Conservation (phyloP, 1,140 invertebrate genomes). For the Diplogasteroides magnus region DNA sequence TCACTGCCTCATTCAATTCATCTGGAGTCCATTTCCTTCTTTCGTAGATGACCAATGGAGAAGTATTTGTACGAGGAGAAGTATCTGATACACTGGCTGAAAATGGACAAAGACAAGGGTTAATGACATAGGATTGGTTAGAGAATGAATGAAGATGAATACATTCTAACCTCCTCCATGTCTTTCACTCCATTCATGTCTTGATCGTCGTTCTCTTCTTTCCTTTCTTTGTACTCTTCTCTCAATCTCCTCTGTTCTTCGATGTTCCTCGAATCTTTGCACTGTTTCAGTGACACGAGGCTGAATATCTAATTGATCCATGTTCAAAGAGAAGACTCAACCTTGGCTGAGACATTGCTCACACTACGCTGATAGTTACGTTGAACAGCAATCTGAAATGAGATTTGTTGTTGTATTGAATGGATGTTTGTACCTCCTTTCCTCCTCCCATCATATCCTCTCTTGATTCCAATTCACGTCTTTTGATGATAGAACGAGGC, state of each 20-base stretch:
- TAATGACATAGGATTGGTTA: background rate
- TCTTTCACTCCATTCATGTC: constrained; percentile 1
- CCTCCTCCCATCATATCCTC: constrained; percentile 31
- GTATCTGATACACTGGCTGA: no score
- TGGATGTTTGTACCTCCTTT: background rate
- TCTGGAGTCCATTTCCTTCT: constrained; percentile 24
- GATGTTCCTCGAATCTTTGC: constrained; percentile 47
- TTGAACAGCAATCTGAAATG: constrained; percentile 19
- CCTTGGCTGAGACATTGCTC: constrained; percentile 17
- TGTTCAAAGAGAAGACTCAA: background rate
- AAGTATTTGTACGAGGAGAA: constrained; percentile 9
- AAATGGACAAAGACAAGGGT: constrained; percentile 12
- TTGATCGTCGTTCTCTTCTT: constrained; percentile 9
- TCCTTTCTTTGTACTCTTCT: constrained; percentile 34
- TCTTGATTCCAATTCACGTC: constrained; percentile 30
- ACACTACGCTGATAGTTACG: constrained; percentile 6
- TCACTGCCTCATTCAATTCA: constrained; percentile 30
- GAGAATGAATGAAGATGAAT: background rate
- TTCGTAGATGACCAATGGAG: constrained; percentile 19
- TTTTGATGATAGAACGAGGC: constrained; percentile 38
- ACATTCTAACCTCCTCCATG: background rate
- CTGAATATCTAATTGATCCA: constrained; percentile 20
- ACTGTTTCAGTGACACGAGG: constrained; percentile 51
- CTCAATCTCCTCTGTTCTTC: constrained; percentile 51
- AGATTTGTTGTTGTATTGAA: background rate